phyloP scores from a whole-genome alignment of 1,140 invertebrate species.

The Carposina sasakii region DNA sequence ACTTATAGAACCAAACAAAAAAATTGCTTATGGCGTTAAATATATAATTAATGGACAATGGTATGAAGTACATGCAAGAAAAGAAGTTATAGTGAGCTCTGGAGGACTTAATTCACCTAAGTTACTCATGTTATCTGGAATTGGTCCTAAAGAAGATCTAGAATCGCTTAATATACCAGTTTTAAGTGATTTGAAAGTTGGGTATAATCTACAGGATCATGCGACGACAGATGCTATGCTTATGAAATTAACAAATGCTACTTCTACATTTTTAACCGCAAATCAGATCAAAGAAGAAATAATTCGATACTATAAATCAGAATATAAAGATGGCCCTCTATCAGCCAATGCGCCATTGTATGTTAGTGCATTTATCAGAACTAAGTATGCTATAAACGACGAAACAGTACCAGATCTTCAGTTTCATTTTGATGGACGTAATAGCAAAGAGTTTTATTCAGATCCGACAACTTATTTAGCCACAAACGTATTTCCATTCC shows the following conservation, averaged over 20 bases:
- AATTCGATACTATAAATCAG: conserved; percentile 47
- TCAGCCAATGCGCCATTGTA: conserved; percentile 66
- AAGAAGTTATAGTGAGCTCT: conserved; percentile 82
- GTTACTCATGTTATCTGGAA: conserved; percentile 81
- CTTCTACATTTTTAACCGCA: conserved; percentile 44
- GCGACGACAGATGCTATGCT: conserved; percentile 72
- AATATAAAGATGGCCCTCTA: conserved; percentile 51
- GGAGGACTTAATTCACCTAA: conserved; percentile 82
- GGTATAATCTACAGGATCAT: conserved; percentile 87
- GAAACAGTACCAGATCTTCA: conserved; percentile 75
- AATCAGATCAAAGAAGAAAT: conserved; percentile 62
- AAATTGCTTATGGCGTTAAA: conserved; percentile 79
- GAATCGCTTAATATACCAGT: conserved; percentile 72
- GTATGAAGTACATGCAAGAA: conserved; percentile 65
- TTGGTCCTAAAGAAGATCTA: conserved; percentile 77
- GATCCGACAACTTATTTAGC: conserved; percentile 35
- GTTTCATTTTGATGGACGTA: conserved; percentile 54
- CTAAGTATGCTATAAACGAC: conserved; percentile 54
- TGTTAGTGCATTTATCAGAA: conserved; percentile 68
- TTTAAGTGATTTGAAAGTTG: conserved; percentile 77
- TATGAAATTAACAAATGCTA: conserved; percentile 65
- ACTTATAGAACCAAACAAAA: conserved; percentile 78
- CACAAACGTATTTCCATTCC: conserved; percentile 47
- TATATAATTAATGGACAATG: conserved; percentile 73
- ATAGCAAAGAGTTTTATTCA: conserved; percentile 31